Evolutionary conservation across 1,140 invertebrate genomes (phyloP).

Genomic region (Papilio dardanus): DNA sequence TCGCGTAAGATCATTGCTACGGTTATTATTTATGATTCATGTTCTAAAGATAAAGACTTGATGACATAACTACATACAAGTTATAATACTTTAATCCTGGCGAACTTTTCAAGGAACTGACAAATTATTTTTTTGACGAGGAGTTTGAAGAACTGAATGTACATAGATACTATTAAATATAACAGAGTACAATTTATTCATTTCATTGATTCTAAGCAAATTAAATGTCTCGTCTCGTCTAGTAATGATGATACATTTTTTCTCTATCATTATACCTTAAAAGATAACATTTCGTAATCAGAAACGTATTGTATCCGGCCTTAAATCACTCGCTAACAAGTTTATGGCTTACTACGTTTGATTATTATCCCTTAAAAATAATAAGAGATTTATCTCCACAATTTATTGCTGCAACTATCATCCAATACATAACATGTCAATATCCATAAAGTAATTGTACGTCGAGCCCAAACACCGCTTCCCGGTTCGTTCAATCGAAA

Average conservation of each 20-base stretch:
- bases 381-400: not conserved
- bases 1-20: not conserved
- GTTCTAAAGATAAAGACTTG: not conserved
- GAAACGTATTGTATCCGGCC: not conserved
- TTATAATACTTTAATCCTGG: not conserved
- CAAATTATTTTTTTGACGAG: no score
- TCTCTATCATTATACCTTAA: not conserved
- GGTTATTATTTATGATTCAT: conserved; percentile 18
- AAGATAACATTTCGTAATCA: not conserved
- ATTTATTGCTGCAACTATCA: conserved; percentile 19
- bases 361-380: not conserved
- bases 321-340: not conserved
- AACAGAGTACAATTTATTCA: no score
- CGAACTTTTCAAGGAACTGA: not conserved
- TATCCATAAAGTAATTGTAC: conserved; percentile 31
- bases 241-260: not conserved
- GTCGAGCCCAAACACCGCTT: conserved; percentile 31
- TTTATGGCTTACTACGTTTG: not conserved
- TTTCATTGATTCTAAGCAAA: not conserved
- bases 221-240: not conserved
- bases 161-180: no score
- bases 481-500: conserved; percentile 47
- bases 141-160: no score
- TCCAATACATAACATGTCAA: conserved; percentile 20
- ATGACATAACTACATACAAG: not conserved